These are phyloP conservation scores for Azemiops feae DNA, from an alignment of 2,113 vertebrate species.

Conservation along the genomic window DNA sequence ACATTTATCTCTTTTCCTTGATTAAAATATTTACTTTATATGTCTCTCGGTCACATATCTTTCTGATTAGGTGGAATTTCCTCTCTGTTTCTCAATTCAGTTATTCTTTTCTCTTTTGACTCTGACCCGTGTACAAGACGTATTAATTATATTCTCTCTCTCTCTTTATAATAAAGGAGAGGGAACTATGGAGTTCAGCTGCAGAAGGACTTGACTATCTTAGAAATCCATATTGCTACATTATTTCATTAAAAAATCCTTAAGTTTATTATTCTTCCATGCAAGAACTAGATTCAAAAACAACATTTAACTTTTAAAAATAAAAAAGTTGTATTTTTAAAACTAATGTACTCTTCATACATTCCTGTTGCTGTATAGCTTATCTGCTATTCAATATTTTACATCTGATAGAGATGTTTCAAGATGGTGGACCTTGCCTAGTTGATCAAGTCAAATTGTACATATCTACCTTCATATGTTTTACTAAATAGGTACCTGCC, in stretches of 20 bases:
- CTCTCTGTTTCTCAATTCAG: neutral
- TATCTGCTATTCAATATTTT: neutral
- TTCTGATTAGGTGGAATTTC: neutral
- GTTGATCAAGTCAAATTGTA: neutral
- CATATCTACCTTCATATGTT: neutral
- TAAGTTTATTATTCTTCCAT: neutral
- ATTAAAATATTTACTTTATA: neutral
- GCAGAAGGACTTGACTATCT: neutral
- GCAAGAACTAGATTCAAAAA: neutral
- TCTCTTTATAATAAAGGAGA: neutral
- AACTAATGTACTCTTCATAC: neutral
- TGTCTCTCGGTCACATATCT: neutral
- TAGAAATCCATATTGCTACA: neutral
- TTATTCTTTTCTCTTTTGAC: neutral
- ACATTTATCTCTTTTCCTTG: neutral
- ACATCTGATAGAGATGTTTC: neutral
- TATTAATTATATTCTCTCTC: neutral
- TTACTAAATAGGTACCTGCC: neutral
- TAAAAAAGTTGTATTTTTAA: neutral
- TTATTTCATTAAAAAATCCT: neutral
- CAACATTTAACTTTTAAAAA: too few species aligned
- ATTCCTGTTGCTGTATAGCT: neutral
- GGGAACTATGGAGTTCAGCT: neutral
- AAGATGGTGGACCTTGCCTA: neutral
- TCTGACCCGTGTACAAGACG: neutral